A percentile compares a stretch with the other conserved stretches of the same genome.
phyloP scores from a whole-genome alignment of 2,888 invertebrate genomes.

The Caenorhabditis sinica region DNA sequence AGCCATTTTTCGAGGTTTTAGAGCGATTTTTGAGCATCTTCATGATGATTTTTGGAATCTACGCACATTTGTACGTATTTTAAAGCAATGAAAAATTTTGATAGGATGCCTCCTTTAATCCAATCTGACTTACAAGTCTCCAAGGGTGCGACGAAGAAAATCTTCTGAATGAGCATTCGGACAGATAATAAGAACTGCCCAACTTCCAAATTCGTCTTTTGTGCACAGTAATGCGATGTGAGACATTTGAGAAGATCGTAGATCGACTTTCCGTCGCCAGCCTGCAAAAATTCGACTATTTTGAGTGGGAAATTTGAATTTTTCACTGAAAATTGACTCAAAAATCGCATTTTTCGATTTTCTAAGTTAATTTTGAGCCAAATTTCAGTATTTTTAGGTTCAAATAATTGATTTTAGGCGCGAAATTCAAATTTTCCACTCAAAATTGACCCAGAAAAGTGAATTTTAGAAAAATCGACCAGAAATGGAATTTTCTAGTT shows the following conservation, averaged over 20 bases:
- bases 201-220: slow-evolving; percentile 41
- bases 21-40: neutral
- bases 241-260: slow-evolving; percentile 40
- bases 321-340: neutral
- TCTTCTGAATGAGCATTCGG: slow-evolving; percentile 21
- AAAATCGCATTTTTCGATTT: too few relatives aligned
- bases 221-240: slow-evolving; percentile 24
- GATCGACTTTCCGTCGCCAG: slow-evolving; percentile 16
- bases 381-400: too few relatives aligned
- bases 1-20: too few relatives aligned
- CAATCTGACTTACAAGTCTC: slow-evolving; percentile 19
- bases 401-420: too few relatives aligned
- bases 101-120: neutral
- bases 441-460: neutral
- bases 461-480: neutral
- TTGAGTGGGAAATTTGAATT: neutral
- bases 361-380: neutral
- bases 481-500: neutral
- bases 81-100: too few relatives aligned
- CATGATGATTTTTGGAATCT: too few relatives aligned
- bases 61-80: too few relatives aligned
- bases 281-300: neutral
- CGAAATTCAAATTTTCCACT: neutral
- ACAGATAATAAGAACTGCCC: slow-evolving; percentile 12
- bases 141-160: slow-evolving; percentile 2